phyloP scores from a whole-genome alignment of 2,797 vertebrate genomes.

The Tarsius wallacei region DNA sequence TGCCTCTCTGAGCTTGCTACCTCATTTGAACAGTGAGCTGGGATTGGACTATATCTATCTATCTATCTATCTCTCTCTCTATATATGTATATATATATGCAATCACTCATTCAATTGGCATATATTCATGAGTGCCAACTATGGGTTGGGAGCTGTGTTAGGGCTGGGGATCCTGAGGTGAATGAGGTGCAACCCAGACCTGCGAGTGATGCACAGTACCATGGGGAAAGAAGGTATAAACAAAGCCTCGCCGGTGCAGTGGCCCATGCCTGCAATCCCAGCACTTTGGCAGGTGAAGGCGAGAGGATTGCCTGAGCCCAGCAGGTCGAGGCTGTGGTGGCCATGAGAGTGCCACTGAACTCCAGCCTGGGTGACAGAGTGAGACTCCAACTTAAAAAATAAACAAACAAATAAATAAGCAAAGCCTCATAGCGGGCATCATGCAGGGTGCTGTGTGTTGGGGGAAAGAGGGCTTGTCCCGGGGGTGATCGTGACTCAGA shows the following conservation, averaged over 20 bases:
- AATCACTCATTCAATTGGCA: background rate
- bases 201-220: background rate
- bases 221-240: background rate
- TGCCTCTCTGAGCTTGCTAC: background rate
- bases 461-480: background rate
- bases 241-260: background rate
- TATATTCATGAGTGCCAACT: background rate
- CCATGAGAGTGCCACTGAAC: too few relatives aligned
- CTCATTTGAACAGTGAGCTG: background rate
- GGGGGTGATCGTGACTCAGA: background rate
- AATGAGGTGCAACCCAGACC: background rate
- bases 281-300: too few relatives aligned
- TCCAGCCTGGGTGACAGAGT: too few relatives aligned
- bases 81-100: too few relatives aligned
- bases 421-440: fast-evolving
- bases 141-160: background rate
- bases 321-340: too few relatives aligned
- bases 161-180: background rate
- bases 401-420: background rate
- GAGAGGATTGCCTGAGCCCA: too few relatives aligned
- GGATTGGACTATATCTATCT: background rate
- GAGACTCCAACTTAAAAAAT: too few relatives aligned
- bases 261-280: too few relatives aligned
- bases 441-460: background rate
- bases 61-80: too few relatives aligned